phyloP scores from a whole-genome alignment of 2,113 vertebrate genomes.

The Hippocampus mohnikei region DNA sequence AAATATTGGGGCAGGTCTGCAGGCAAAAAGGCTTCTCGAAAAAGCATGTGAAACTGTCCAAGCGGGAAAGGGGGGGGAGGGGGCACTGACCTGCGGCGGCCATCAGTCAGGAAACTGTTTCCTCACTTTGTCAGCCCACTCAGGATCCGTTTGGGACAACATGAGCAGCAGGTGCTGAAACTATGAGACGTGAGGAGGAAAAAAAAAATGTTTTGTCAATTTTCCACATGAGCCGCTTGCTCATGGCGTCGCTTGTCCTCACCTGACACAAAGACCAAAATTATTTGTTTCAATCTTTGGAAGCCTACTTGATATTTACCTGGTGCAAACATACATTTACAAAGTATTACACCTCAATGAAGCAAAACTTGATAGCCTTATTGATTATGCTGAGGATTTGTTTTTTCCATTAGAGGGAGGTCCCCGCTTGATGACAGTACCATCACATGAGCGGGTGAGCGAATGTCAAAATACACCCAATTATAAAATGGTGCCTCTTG shows the following conservation, averaged over 20 bases:
- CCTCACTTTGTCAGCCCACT: conserved; percentile 75
- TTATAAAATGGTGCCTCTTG: too few species aligned
- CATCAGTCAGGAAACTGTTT: conserved; percentile 73
- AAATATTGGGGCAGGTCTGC: conserved; percentile 31
- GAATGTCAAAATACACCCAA: too few species aligned
- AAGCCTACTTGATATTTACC: not conserved
- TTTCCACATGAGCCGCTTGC: not conserved
- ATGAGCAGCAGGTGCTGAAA: conserved; percentile 79
- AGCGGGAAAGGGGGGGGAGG: conserved; percentile 7
- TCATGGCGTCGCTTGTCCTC: conserved; percentile 13
- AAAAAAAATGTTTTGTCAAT: not conserved
- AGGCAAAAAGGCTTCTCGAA: conserved; percentile 33
- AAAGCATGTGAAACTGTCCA: conserved; percentile 31
- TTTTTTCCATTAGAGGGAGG: too few species aligned
- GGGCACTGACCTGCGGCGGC: conserved; percentile 16
- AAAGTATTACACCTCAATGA: not conserved
- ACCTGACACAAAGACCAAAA: not conserved
- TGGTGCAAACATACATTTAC: not conserved
- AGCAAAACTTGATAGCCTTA: too few species aligned
- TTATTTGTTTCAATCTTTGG: not conserved
- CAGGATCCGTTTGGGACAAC: conserved; percentile 78
- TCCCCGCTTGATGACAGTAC: too few species aligned
- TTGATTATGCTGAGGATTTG: too few species aligned
- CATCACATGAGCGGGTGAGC: too few species aligned
- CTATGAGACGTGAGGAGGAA: conserved; percentile 57